These are phyloP conservation scores for Hemitrygon akajei DNA, from an alignment of 2,797 vertebrate genomes.

Conservation along the genomic window DNA sequence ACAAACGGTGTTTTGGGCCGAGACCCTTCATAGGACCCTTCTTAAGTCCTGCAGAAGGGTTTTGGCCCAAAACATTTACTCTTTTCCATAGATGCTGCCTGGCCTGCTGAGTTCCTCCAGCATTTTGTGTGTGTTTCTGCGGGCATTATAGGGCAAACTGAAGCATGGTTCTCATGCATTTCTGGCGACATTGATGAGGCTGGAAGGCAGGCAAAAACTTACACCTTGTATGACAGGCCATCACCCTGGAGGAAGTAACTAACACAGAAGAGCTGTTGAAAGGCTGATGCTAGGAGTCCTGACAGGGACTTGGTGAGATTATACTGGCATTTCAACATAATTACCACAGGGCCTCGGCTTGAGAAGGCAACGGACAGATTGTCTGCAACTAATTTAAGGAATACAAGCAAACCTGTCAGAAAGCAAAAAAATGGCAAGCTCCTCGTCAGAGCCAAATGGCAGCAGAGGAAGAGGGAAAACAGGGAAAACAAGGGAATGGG, in stretches of 20 bases:
- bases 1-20: too few species aligned
- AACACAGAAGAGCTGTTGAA: neutral
- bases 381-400: neutral
- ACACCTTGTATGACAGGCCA: neutral
- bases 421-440: neutral
- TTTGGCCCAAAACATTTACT: too few species aligned
- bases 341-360: neutral
- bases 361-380: neutral
- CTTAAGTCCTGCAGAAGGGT: too few species aligned
- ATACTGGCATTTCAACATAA: neutral
- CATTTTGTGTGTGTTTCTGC: neutral
- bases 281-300: neutral
- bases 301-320: neutral
- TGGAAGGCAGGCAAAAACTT: neutral
- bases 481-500: neutral
- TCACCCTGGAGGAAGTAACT: neutral
- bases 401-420: neutral
- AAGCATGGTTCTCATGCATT: neutral
- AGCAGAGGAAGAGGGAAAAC: neutral
- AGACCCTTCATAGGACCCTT: too few species aligned
- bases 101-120: too few species aligned
- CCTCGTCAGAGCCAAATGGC: neutral
- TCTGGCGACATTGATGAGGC: neutral
- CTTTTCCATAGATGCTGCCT: too few species aligned
- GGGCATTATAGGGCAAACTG: neutral